A percentile compares a stretch with the other conserved stretches of the same genome.
Conservation (phyloP, 1,140 invertebrate genomes). For the Latrodectus geometricus region DNA sequence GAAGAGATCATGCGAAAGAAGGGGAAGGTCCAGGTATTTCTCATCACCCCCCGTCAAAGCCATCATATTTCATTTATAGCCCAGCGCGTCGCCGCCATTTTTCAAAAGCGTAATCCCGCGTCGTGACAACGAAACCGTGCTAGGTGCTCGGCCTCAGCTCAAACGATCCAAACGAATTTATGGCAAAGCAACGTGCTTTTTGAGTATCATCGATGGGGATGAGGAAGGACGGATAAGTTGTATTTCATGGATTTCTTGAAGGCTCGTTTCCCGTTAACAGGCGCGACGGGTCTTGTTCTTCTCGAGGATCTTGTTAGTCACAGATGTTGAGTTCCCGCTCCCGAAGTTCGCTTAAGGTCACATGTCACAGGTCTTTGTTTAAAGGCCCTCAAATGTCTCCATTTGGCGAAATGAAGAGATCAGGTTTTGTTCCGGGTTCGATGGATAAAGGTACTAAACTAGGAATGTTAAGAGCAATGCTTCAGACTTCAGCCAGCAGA, state of each 20-base stretch:
- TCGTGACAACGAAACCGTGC: slow-evolving; percentile 18
- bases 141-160: neutral
- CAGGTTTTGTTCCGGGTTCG: neutral
- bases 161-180: slow-evolving; percentile 41
- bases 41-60: slow-evolving; percentile 48
- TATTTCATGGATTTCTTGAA: slow-evolving; percentile 24
- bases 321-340: neutral
- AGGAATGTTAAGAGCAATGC: too few species aligned
- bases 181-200: slow-evolving; percentile 26
- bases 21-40: slow-evolving; percentile 7
- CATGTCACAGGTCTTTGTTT: neutral
- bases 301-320: neutral
- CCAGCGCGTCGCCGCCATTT: slow-evolving; percentile 15
- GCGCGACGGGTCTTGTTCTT: neutral
- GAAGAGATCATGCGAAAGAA: neutral
- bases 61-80: slow-evolving; percentile 56
- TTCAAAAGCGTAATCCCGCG: slow-evolving; percentile 17
- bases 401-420: neutral
- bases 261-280: slow-evolving; percentile 2
- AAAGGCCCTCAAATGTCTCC: neutral
- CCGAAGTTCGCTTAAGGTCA: neutral
- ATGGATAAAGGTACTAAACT: too few species aligned
- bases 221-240: neutral
- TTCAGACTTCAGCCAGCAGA: too few species aligned
- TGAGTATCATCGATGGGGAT: neutral